A percentile compares a stretch with the other conserved stretches of the same genome.
These are phyloP conservation scores for Philereme vetulata DNA, from an alignment of 2,888 invertebrate genomes.

Conservation along the genomic window DNA sequence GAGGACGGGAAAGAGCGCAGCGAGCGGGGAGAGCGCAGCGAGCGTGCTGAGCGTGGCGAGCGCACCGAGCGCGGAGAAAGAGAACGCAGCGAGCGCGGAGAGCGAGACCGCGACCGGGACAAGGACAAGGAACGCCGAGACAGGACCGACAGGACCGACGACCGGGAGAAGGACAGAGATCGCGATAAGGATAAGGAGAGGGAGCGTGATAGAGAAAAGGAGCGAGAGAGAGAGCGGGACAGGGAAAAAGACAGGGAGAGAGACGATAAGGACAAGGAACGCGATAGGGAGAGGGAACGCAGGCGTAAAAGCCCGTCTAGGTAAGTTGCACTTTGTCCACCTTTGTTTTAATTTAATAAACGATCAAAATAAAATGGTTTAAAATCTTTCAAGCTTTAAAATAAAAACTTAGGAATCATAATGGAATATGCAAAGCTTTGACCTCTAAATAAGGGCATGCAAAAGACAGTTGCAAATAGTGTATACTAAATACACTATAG, in stretches of 20 bases:
- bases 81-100: conserved; percentile 56
- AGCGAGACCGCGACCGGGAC: conserved; percentile 40
- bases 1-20: conserved; percentile 56
- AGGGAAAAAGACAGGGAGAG: conserved; percentile 24
- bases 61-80: conserved; percentile 56
- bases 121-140: not conserved
- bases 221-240: conserved; percentile 29
- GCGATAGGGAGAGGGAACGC: conserved; percentile 33
- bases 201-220: conserved; percentile 33
- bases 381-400: no score
- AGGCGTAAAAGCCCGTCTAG: conserved; percentile 54
- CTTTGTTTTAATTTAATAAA: no score
- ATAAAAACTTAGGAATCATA: no score
- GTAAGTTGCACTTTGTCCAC: conserved; percentile 24
- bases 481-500: no score
- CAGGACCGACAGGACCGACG: conserved; percentile 42
- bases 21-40: conserved; percentile 48
- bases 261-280: conserved; percentile 33
- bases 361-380: no score
- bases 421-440: no score
- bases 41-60: conserved; percentile 47
- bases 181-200: conserved; percentile 41
- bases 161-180: conserved; percentile 46
- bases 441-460: no score
- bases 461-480: no score